Conservation (phyloP, 1,140 invertebrate species). For the Lordiphosa mommai region DNA sequence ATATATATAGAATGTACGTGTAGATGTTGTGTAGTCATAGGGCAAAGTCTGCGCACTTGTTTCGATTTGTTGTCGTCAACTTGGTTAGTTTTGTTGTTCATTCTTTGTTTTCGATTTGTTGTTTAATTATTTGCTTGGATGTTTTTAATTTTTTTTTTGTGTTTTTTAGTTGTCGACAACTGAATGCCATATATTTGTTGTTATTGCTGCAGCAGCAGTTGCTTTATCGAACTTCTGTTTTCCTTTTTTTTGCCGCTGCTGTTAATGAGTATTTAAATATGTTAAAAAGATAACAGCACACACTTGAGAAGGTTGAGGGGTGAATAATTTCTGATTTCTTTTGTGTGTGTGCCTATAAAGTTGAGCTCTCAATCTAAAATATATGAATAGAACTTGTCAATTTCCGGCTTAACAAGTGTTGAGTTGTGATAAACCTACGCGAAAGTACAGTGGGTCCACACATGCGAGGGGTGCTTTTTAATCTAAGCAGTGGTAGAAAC, state of each 20-base stretch:
- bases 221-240: slow-evolving; percentile 56
- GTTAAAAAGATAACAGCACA: slow-evolving; percentile 37
- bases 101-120: slow-evolving; percentile 37
- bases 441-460: too few relatives aligned
- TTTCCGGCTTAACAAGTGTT: too few relatives aligned
- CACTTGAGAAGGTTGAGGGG: not conserved
- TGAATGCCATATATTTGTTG: slow-evolving; percentile 21
- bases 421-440: too few relatives aligned
- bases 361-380: too few relatives aligned
- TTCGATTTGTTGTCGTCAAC: slow-evolving; percentile 56
- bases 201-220: slow-evolving; percentile 24
- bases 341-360: too few relatives aligned
- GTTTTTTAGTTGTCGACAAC: slow-evolving; percentile 37
- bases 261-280: slow-evolving; percentile 53
- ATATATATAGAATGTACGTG: not conserved
- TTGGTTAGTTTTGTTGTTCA: slow-evolving; percentile 24
- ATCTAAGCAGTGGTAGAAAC: too few relatives aligned
- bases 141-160: slow-evolving; percentile 24
- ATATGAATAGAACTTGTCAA: too few relatives aligned
- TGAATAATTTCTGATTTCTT: too few relatives aligned
- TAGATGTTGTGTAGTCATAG: slow-evolving; percentile 60
- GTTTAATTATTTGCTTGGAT: slow-evolving; percentile 30
- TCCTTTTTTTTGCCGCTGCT: slow-evolving; percentile 12
- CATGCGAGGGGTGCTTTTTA: too few relatives aligned
- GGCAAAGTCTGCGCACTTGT: slow-evolving; percentile 65